Evolutionary conservation across 2,797 vertebrate genomes (phyloP).

Genomic region (Hippopotamyrus pictus): DNA sequence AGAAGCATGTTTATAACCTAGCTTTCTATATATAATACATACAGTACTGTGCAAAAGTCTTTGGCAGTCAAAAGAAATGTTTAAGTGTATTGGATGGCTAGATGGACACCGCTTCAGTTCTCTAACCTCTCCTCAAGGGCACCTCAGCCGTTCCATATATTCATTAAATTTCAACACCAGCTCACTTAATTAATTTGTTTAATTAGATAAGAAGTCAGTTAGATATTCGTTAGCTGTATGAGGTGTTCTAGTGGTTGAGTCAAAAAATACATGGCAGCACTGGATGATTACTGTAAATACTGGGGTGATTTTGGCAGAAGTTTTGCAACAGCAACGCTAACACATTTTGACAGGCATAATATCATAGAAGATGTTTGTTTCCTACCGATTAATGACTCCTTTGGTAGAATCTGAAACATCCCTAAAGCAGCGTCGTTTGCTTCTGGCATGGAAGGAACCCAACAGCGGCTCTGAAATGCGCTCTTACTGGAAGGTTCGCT

Average conservation of each 20-base stretch:
- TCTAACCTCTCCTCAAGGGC: neutral
- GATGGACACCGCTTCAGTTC: neutral
- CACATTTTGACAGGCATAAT: neutral
- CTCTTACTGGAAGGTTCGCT: neutral
- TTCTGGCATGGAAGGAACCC: neutral
- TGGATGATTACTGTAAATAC: neutral
- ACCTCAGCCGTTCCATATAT: neutral
- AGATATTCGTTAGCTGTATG: neutral
- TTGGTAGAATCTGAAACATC: neutral
- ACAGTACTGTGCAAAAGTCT: neutral
- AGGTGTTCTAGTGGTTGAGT: neutral
- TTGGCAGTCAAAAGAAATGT: neutral
- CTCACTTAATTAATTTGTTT: neutral
- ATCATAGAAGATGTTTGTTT: neutral
- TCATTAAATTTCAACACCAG: neutral
- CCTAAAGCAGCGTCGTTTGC: neutral
- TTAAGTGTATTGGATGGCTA: neutral
- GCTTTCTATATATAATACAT: neutral
- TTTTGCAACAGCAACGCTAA: neutral
- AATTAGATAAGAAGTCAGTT: neutral
- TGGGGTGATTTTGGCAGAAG: neutral
- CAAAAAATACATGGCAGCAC: neutral
- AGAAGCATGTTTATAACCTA: neutral
- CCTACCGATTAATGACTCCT: neutral
- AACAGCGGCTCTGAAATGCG: neutral